Evolutionary conservation across 2,888 invertebrate species (phyloP).

Genomic region (Acrobasis consociella): DNA sequence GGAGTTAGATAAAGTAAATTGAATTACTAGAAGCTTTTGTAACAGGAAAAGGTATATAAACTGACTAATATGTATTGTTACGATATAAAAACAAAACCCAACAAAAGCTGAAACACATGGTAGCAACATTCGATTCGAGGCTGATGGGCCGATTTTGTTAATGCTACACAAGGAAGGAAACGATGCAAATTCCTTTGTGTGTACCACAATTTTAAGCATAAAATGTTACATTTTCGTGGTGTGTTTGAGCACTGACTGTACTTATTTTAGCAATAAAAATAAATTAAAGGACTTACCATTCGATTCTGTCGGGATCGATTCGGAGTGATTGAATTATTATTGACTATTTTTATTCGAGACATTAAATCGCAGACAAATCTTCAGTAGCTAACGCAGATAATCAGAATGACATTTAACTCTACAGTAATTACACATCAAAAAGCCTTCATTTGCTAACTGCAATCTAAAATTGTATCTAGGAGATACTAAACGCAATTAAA

Average conservation of each 20-base stretch:
- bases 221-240: too few relatives aligned
- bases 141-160: conserved; percentile 10
- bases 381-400: too few relatives aligned
- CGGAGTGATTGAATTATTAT: too few relatives aligned
- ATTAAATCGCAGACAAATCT: too few relatives aligned
- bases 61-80: neutral
- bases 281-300: too few relatives aligned
- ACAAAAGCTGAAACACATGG: conserved; percentile 18
- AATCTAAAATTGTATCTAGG: neutral
- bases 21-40: too few relatives aligned
- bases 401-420: too few relatives aligned
- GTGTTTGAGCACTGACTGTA: too few relatives aligned
- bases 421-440: neutral
- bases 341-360: too few relatives aligned
- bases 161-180: conserved; percentile 45
- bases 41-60: neutral
- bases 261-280: neutral
- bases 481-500: conserved; percentile 9
- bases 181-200: conserved; percentile 39
- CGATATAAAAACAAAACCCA: neutral
- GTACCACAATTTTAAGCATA: neutral
- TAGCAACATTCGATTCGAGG: conserved; percentile 1
- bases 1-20: too few relatives aligned
- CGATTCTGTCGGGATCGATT: too few relatives aligned
- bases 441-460: neutral